Percentiles rank a stretch among this genome's conserved stretches.
Evolutionary conservation across 2,888 invertebrate species (phyloP).

Genomic region (Poecilus cupreus): DNA sequence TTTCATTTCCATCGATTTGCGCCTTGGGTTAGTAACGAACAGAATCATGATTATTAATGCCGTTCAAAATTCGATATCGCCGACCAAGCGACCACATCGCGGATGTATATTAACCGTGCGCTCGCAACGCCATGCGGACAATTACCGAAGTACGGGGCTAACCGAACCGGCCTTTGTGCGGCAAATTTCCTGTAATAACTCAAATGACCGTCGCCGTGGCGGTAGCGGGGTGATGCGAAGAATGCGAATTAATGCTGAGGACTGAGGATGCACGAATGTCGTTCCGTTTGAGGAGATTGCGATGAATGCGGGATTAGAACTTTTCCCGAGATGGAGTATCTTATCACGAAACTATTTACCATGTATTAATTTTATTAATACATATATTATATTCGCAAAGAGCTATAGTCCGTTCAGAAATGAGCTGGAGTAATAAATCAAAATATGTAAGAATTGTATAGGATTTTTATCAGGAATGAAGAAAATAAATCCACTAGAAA

Average conservation of each 20-base stretch:
- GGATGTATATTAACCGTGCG: slow-evolving; percentile 46
- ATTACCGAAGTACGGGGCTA: slow-evolving; percentile 53
- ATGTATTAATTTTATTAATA: too few relatives aligned
- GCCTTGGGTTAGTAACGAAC: slow-evolving; percentile 31
- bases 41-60: slow-evolving; percentile 50
- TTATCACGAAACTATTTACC: too few relatives aligned
- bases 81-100: slow-evolving; percentile 13
- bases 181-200: slow-evolving; percentile 58
- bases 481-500: too few relatives aligned
- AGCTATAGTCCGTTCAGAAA: too few relatives aligned
- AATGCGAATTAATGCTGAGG: slow-evolving; percentile 45
- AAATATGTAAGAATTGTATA: too few relatives aligned
- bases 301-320: too few relatives aligned
- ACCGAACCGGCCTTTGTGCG: slow-evolving; percentile 48
- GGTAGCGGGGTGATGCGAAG: slow-evolving; percentile 47
- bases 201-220: slow-evolving; percentile 54
- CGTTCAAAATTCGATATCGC: slow-evolving; percentile 45
- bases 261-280: background rate
- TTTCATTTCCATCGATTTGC: slow-evolving; percentile 11
- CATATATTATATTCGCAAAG: too few relatives aligned
- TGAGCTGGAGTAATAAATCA: too few relatives aligned
- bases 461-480: too few relatives aligned
- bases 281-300: background rate
- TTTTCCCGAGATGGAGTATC: background rate
- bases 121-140: slow-evolving; percentile 29